phyloP scores from a whole-genome alignment of 2,797 vertebrate genomes.

The Typhlichthys subterraneus region DNA sequence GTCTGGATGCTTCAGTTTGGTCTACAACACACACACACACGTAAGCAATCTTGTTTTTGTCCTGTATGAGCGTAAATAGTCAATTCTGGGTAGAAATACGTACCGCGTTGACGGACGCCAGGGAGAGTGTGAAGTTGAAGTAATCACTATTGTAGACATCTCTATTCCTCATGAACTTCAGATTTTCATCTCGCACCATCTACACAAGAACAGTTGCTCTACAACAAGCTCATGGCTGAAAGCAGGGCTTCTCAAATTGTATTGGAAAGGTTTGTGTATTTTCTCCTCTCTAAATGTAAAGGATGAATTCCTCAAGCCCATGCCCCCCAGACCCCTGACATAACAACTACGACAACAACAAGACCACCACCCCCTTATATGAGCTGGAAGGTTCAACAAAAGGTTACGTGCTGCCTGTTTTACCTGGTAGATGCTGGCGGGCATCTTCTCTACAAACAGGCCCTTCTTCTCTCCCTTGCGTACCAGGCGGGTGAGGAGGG shows the following conservation, averaged over 20 bases:
- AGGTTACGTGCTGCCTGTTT: not conserved
- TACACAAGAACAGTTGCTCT: constrained; percentile 45
- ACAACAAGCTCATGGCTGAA: not conserved
- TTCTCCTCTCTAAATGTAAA: no score
- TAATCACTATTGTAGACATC: constrained; percentile 98
- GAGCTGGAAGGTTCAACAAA: not conserved
- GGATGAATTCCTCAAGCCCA: no score
- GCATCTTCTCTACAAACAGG: constrained; percentile 98
- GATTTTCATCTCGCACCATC: constrained; percentile 98
- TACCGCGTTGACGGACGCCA: constrained; percentile 95
- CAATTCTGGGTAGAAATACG: constrained; percentile 37
- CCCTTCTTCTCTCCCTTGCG: constrained; percentile 98
- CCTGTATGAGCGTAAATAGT: not conserved
- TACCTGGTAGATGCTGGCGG: constrained; percentile 96
- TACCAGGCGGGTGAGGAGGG: constrained; percentile 93
- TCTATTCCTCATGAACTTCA: constrained; percentile 99
- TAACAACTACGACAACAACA: no score
- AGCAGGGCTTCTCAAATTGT: no score
- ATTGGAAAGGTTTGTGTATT: no score
- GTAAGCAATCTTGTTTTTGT: not conserved
- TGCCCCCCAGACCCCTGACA: no score
- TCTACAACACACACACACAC: constrained; percentile 74
- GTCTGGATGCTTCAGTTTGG: constrained; percentile 92
- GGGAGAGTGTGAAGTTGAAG: constrained; percentile 95
- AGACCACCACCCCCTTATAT: no score